Conservation (phyloP, 1,140 invertebrate species). For the Microvelia longipes region DNA sequence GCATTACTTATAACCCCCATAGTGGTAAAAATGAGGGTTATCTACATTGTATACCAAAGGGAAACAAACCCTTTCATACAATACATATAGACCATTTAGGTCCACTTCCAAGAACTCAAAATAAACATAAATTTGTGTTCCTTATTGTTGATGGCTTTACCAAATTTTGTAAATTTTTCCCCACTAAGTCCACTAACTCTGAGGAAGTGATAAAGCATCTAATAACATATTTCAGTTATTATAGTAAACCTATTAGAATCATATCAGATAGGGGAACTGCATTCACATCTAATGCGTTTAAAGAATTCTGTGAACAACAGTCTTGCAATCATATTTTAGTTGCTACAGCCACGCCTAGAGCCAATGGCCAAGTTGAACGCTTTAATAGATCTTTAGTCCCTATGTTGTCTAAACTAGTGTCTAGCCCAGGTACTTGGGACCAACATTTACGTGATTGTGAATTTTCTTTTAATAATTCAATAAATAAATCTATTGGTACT, state of each 20-base stretch:
- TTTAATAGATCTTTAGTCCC: constrained; percentile 4
- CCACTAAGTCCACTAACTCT: constrained; percentile 7
- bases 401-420: background rate
- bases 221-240: background rate
- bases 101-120: constrained; percentile 7
- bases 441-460: constrained; percentile 5
- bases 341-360: constrained; percentile 6
- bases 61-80: background rate
- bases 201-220: background rate
- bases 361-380: constrained; percentile 12
- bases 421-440: background rate
- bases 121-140: constrained; percentile 10
- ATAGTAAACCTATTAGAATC: background rate
- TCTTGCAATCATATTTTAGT: background rate
- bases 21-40: constrained; percentile 10
- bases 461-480: constrained; percentile 16
- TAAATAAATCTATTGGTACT: constrained; percentile 9
- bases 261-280: background rate
- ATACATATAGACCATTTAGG: constrained; percentile 3
- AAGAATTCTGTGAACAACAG: background rate
- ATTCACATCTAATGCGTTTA: background rate
- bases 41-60: constrained; percentile 1
- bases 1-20: constrained; percentile 16
- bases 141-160: constrained; percentile 15
- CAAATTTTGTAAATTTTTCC: constrained; percentile 16